Evolutionary conservation across 2,113 vertebrate genomes (phyloP), one percentile per base, ranked within the genome.

Genomic region (Oxyura jamaicensis): DNA sequence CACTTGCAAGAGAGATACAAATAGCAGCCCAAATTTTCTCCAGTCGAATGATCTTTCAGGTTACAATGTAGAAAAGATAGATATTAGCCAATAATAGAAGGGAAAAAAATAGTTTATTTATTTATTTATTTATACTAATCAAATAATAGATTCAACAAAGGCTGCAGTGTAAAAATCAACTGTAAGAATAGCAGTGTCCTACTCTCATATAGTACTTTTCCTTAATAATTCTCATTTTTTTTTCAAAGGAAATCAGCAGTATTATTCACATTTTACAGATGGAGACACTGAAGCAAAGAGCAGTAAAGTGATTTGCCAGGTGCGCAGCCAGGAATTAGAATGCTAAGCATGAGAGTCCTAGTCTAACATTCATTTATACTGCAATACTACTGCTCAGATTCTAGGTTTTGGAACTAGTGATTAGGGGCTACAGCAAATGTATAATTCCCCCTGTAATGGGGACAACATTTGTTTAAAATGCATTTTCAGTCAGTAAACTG

Each of bases 361-460:
- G 66, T 50, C 82, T 91, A 79, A 75, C 36, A 66, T 93, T 75
- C 91, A 68, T 88, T 90, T 91, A 79, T 93, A 79, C 58, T 79
- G 58, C 83, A 68, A 29, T 79, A 41, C 23, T 65, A 46, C 35
- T 75, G 39, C 71, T 94, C 35, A 60, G n/a, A 72, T 90, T 85
- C 53, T 83, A 68, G 75, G 31, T 60, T 96, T 90, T 90, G 75
- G 53, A 93, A 48, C 42, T 65, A 69, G 46, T 69, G 53, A 73
- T 86, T 80, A 80, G 76, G 88, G 35, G 53, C 67, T 80, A 73
- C 53, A 73, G 60, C 83, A 73, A 95, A 76, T 48, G 77, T 72
- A 42, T 76, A 83, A 58, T 95, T 95, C 42, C n/a, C 22, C 35
- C 85, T 93, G 53, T 44, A 88, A 18, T 10, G 48, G n/a, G 62